phyloP scores from a whole-genome alignment of 2,797 vertebrate species.

The Mionectes olivaceus region DNA sequence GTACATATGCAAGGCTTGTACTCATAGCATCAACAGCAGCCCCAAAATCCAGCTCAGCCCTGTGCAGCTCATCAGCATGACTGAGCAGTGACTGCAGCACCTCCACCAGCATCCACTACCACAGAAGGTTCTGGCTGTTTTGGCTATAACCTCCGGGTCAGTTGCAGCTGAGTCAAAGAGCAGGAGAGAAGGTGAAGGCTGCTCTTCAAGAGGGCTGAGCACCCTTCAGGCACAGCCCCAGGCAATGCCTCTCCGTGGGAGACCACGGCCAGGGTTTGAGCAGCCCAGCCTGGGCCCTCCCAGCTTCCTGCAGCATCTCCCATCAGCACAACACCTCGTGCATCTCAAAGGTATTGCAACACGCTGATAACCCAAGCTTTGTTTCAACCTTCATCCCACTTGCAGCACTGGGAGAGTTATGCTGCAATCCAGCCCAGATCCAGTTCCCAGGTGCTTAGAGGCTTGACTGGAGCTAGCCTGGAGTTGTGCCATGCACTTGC shows the following conservation, averaged over 20 bases:
- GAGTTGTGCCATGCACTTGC: neutral
- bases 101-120: neutral
- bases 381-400: neutral
- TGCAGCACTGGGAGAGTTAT: neutral
- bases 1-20: rapidly evolving
- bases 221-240: neutral
- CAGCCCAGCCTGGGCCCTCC: neutral
- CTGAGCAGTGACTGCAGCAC: neutral
- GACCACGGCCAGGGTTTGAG: neutral
- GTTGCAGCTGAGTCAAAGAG: neutral
- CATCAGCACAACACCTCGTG: neutral
- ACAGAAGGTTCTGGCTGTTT: neutral
- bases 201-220: neutral
- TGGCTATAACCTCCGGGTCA: neutral
- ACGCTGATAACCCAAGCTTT: neutral
- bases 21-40: neutral
- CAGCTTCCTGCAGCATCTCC: neutral
- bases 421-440: neutral
- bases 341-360: neutral
- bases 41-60: neutral
- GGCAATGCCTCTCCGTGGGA: rapidly evolving
- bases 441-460: neutral
- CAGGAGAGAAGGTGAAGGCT: neutral
- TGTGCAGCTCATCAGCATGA: neutral
- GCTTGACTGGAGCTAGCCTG: neutral